A percentile compares a stretch with the other conserved stretches of the same genome.
phyloP scores from a whole-genome alignment of 2,797 vertebrate genomes.

The Cynopterus sphinx region DNA sequence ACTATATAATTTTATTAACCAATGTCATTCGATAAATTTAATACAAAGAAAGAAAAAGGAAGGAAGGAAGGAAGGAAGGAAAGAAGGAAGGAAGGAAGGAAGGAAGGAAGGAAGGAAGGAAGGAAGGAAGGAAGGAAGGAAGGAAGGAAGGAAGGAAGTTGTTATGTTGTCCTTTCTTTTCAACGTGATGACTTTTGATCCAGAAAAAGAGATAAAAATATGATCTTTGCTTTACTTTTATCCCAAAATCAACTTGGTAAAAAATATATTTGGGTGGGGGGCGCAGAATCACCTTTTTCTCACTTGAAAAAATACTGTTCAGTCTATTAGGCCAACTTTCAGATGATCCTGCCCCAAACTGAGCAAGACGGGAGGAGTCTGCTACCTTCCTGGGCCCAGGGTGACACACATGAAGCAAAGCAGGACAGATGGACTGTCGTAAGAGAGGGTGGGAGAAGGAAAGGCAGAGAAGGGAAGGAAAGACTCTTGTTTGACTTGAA shows the following conservation, averaged over 20 bases:
- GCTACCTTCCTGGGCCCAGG: too few relatives aligned
- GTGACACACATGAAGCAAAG: not conserved
- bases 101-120: too few relatives aligned
- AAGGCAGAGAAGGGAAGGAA: too few relatives aligned
- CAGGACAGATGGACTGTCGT: not conserved
- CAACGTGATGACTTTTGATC: not conserved
- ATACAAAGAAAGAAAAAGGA: too few relatives aligned
- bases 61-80: too few relatives aligned
- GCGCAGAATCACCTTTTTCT: not conserved
- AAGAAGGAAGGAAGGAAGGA: too few relatives aligned
- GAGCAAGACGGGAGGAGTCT: not conserved
- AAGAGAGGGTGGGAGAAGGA: too few relatives aligned
- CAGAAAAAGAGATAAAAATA: not conserved
- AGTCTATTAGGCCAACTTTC: not conserved
- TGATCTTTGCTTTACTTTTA: not conserved
- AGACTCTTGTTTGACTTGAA: not conserved
- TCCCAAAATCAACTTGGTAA: not conserved
- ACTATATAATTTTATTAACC: too few relatives aligned
- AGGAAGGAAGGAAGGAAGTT: not conserved
- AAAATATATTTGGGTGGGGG: too few relatives aligned
- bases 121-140: too few relatives aligned
- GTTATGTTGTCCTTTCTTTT: not conserved
- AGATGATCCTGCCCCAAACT: too few relatives aligned
- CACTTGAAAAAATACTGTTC: not conserved
- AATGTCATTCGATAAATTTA: too few relatives aligned